A percentile compares a stretch with the other conserved stretches of the same genome.
Conservation (phyloP, 2,113 vertebrate genomes). For the Pseudorhombus dupliciocellatus region DNA sequence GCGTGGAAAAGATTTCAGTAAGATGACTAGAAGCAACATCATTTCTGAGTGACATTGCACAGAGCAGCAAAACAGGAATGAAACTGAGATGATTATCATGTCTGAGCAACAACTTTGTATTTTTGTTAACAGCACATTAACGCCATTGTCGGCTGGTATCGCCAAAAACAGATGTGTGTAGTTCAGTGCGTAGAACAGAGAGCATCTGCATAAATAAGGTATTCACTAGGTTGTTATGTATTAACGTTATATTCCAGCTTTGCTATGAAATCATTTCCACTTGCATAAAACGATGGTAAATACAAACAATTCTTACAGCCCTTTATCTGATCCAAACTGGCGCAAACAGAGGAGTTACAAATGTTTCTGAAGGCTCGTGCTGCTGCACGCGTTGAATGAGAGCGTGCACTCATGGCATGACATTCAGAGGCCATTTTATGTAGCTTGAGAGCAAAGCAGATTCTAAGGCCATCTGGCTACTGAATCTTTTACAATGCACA, state of each 20-base stretch:
- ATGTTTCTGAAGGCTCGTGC: slow-evolving; percentile 10
- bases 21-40: not conserved
- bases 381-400: slow-evolving; percentile 17
- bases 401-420: slow-evolving; percentile 6
- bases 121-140: too few relatives aligned
- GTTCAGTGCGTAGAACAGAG: too few relatives aligned
- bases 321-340: not conserved
- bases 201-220: not conserved
- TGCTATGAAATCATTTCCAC: not conserved
- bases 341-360: not conserved
- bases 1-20: not conserved
- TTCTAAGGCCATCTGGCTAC: slow-evolving; percentile 71
- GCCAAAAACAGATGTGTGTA: too few relatives aligned
- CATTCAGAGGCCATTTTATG: slow-evolving; percentile 56
- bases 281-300: not conserved
- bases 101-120: not conserved
- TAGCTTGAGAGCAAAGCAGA: slow-evolving; percentile 68
- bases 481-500: slow-evolving; percentile 75
- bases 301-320: not conserved
- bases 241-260: not conserved
- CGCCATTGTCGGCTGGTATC: too few relatives aligned
- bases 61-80: slow-evolving; percentile 13
- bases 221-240: not conserved
- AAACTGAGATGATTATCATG: slow-evolving; percentile 12
- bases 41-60: not conserved